Conservation (phyloP, 2,113 vertebrate genomes). For the Cyprinus carpio region DNA sequence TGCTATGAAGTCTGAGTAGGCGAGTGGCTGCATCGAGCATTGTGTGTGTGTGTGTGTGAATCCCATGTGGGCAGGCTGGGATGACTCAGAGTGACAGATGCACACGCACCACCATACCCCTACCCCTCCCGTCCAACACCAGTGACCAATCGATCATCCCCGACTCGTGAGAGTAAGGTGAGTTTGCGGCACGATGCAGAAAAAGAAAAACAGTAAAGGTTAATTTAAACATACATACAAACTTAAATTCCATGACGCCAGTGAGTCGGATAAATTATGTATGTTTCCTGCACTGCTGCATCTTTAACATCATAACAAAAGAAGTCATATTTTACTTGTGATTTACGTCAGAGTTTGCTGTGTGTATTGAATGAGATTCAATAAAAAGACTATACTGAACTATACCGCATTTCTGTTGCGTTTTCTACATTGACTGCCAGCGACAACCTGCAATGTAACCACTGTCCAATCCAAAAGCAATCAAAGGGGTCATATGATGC, state of each 20-base stretch:
- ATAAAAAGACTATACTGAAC: neutral
- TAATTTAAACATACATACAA: neutral
- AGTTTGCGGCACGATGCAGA: constrained; percentile 30
- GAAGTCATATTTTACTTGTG: neutral
- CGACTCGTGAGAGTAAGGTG: constrained; percentile 36
- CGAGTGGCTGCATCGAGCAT: constrained; percentile 20
- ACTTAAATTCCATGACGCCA: neutral
- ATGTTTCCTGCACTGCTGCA: neutral
- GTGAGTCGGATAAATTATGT: neutral
- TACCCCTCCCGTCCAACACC: constrained; percentile 31
- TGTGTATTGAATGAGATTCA: neutral
- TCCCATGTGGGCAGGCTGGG: constrained; percentile 42
- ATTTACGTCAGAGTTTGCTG: neutral
- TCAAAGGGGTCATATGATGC: too few relatives aligned
- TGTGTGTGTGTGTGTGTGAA: neutral
- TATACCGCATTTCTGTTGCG: neutral
- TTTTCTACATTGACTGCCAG: neutral
- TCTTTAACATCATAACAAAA: neutral
- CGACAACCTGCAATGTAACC: neutral
- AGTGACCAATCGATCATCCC: constrained; percentile 50
- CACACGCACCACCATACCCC: constrained; percentile 39
- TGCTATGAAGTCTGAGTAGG: constrained; percentile 9
- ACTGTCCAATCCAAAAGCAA: neutral
- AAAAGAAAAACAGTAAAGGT: neutral
- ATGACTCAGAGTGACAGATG: constrained; percentile 58